Percentiles rank a stretch among this genome's conserved stretches.
These are phyloP conservation scores for Clunio marinus DNA, from an alignment of 2,888 invertebrate species.

Conservation along the genomic window DNA sequence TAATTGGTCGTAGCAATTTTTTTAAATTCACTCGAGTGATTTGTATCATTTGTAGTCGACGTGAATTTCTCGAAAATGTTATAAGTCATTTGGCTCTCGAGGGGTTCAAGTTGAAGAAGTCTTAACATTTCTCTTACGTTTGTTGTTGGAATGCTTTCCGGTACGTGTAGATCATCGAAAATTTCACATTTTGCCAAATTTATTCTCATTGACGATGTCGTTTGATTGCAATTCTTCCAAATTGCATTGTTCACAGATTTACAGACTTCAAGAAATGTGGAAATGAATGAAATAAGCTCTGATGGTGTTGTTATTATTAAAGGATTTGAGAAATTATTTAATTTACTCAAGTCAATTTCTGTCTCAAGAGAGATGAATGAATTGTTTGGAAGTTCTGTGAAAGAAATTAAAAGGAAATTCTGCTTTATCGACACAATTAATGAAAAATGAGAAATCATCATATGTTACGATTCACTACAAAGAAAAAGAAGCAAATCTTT, in stretches of 20 bases:
- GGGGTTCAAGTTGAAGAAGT: conserved; percentile 6
- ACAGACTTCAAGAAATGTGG: conserved; percentile 47
- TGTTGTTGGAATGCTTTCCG: neutral
- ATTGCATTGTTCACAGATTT: conserved; percentile 48
- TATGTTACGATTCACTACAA: too few relatives aligned
- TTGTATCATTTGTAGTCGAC: conserved; percentile 40
- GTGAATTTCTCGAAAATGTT: conserved; percentile 29
- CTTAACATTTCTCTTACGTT: neutral
- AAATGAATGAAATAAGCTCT: conserved; percentile 46
- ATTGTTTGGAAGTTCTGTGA: conserved; percentile 48
- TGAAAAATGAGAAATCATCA: too few relatives aligned
- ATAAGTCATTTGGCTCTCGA: conserved; percentile 33
- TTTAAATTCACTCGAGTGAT: conserved; percentile 45
- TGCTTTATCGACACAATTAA: too few relatives aligned
- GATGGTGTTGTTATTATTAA: conserved; percentile 43
- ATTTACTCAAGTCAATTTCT: conserved; percentile 46
- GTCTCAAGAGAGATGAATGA: conserved; percentile 49
- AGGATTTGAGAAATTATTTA: conserved; percentile 42
- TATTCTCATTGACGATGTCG: neutral
- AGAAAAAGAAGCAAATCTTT: too few relatives aligned
- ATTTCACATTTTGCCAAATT: conserved; percentile 14
- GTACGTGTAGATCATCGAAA: conserved; percentile 16
- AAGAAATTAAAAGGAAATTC: neutral
- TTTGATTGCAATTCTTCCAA: conserved; percentile 42
- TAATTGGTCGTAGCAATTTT: conserved; percentile 50